Evolutionary conservation across 2,797 vertebrate genomes (phyloP), one percentile per base, ranked within the genome.

Genomic region (Cryptoblepharus egeriae): DNA sequence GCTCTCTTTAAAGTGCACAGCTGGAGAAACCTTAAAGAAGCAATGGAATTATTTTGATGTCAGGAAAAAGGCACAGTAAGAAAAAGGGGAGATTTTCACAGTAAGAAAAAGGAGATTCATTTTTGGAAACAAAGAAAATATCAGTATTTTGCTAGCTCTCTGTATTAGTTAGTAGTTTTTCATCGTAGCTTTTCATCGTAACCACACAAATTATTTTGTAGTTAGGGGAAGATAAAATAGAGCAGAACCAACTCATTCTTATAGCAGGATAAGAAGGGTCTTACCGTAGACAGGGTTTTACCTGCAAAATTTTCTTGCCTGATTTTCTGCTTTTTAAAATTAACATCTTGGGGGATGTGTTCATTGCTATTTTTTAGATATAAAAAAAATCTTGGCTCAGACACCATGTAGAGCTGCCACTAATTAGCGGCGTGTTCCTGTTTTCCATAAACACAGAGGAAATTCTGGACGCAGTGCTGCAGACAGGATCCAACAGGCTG

Each of bases 91-190:
- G n/a, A n/a, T n/a, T n/a, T n/a, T n/a, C n/a, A n/a, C n/a, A n/a
- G n/a, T n/a, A 11, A n/a, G 39, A 39, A 60, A 28, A 30, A 8
- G 24, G 73, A 39, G 20, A 68, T 78, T 57, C 4, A 57, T 78
- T 69, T 69, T 22, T 22, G 30, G 73, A 13, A 20, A 1, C 5
- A 5, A 9, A 13, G 35, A 32, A 32, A 49, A 22, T 37, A 45
- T 28, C 65, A 64, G 45, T n/a, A 55, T 55, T 74, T 74, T 74
- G 45, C 49, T 18, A 81, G 28, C 16, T 89, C 13, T 52, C 13
- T 65, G 15, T 85, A 32, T 86, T 75, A 81, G 83, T 84, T 77
- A 68, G 79, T 75, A 85, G 74, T 85, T 88, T 60, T n/a, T 55
- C 85, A 84, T 76, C 80, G 86, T 30, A 37, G 3, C 52, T 52